A percentile compares a stretch with the other conserved stretches of the same genome.
phyloP scores from a whole-genome alignment of 2,888 invertebrate species.

The Epinotia bilunana region DNA sequence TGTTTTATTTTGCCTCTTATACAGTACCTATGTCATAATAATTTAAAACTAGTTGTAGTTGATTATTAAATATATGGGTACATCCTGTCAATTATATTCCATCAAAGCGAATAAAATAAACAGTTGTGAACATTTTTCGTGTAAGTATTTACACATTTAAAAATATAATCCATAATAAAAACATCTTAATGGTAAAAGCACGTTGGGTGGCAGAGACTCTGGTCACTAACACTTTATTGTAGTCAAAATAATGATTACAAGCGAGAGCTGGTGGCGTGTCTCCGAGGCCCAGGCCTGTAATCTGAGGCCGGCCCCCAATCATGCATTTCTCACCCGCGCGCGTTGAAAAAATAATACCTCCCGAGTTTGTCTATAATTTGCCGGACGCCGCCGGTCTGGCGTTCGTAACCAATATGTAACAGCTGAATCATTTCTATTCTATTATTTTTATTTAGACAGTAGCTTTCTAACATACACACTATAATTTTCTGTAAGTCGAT shows the following conservation, averaged over 20 bases:
- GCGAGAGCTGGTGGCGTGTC: constrained; percentile 79
- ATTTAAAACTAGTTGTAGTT: too few relatives aligned
- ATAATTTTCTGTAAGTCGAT: constrained; percentile 52
- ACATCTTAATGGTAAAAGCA: constrained; percentile 30
- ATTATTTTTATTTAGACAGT: constrained; percentile 71
- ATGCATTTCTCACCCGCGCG: constrained; percentile 83
- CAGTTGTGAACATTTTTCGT: background rate
- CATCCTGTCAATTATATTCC: too few relatives aligned
- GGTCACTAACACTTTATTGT: constrained; percentile 80
- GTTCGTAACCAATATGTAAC: constrained; percentile 54
- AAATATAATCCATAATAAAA: background rate
- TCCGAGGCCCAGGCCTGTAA: constrained; percentile 73
- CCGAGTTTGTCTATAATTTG: constrained; percentile 83
- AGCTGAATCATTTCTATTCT: constrained; percentile 65
- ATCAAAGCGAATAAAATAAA: too few relatives aligned
- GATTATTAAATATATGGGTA: too few relatives aligned
- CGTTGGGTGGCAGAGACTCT: constrained; percentile 77
- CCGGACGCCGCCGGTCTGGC: constrained; percentile 69
- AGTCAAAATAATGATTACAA: constrained; percentile 79
- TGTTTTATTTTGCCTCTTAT: background rate
- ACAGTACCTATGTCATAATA: background rate
- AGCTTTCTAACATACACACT: constrained; percentile 68
- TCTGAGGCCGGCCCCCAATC: constrained; percentile 81
- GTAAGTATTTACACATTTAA: background rate
- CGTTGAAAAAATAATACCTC: constrained; percentile 84